Evolutionary conservation across 2,113 vertebrate species (phyloP), one percentile per base, ranked within the genome.

Genomic region (Centropus unirufus): DNA sequence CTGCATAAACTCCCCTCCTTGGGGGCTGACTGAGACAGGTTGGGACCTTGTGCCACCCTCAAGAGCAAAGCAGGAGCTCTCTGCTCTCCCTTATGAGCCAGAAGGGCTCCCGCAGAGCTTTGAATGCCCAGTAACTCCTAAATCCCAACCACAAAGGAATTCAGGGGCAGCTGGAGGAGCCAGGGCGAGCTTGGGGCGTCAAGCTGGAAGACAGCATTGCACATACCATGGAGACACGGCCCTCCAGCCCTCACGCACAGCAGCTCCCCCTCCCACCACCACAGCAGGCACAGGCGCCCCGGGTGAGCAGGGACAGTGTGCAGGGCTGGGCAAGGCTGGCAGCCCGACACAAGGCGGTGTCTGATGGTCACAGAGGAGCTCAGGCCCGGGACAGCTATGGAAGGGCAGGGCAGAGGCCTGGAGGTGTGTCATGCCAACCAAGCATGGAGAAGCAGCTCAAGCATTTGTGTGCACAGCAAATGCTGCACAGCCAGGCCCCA

Each of bases 261-360:
- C 22, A 58, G 7, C n/a, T 30, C 11, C 72, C 23, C 40, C 66
- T 46, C 7, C 8, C 3, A 55, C 21, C 66, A 20, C 39, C 0
- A 1, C 29, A 51, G 54, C 11, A 64, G 26, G 5, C 8, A 26
- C 6, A 4, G 0, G 30, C 15, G 30, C 8, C 26, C 16, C 4
- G 67, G 44, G 34, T 5, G 30, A 40, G 67, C 52, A 67, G 62
- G 62, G 75, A 44, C 3, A 20, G 49, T 1, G 24, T 36, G 78
- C 61, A 63, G 78, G 58, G 47, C 26, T 18, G 12, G 70, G 42
- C 27, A 19, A 63, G 34, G 52, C 9, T 19, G 55, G 46, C 4
- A 47, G 90, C 47, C 19, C 0, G 0, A 62, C 61, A 32, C 15
- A 2, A 1, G 16, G 15, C 80, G 32, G 68, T 1, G 2, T 27